A percentile compares a stretch with the other conserved stretches of the same genome.
Evolutionary conservation across 2,888 invertebrate species (phyloP).

Genomic region (Acanthosepion lycidas): DNA sequence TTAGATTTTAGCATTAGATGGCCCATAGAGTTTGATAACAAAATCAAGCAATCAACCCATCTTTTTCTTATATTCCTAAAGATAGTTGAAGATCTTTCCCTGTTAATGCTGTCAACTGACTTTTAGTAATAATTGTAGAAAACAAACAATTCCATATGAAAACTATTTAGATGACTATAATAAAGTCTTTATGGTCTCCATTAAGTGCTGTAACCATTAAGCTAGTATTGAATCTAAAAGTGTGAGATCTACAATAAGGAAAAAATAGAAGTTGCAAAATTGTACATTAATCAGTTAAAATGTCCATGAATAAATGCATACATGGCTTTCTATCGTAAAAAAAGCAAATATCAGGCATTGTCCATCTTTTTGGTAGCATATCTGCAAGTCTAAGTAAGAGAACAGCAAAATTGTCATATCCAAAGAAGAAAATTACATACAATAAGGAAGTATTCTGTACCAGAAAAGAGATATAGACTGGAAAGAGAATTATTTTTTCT

Average conservation of each 20-base stretch:
- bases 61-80: too few relatives aligned
- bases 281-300: not conserved
- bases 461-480: not conserved
- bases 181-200: not conserved
- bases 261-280: not conserved
- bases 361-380: not conserved
- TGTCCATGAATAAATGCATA: slow-evolving; percentile 6
- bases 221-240: not conserved
- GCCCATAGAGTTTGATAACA: too few relatives aligned
- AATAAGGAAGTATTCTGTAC: not conserved
- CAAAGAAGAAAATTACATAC: not conserved
- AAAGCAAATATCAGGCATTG: not conserved
- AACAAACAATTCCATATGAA: not conserved
- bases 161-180: not conserved
- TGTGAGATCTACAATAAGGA: not conserved
- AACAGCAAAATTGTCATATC: not conserved
- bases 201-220: not conserved
- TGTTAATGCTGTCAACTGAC: too few relatives aligned
- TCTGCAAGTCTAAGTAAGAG: not conserved
- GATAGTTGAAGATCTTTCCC: too few relatives aligned
- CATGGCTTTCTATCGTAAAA: not conserved
- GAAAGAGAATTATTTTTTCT: not conserved
- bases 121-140: not conserved
- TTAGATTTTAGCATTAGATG: too few relatives aligned
- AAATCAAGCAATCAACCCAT: too few relatives aligned